Evolutionary conservation across 1,140 invertebrate genomes (phyloP).

Genomic region (Euwallacea similis): DNA sequence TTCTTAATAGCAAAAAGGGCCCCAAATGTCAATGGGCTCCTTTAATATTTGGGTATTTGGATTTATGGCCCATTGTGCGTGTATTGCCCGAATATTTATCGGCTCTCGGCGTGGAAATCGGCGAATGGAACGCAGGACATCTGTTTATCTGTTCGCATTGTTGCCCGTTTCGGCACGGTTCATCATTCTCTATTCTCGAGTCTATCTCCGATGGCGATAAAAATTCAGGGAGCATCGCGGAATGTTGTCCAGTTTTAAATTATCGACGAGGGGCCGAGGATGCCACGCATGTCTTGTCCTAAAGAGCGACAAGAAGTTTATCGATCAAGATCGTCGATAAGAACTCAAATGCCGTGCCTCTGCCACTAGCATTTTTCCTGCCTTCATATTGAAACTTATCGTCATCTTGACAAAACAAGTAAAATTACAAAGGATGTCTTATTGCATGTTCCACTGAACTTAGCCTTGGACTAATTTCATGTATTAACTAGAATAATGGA

Average conservation of each 20-base stretch:
- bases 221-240: conserved; percentile 29
- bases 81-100: conserved; percentile 23
- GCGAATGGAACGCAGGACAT: conserved; percentile 16
- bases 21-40: conserved; percentile 14
- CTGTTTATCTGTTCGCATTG: conserved; percentile 27
- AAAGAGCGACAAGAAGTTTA: conserved; percentile 21
- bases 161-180: conserved; percentile 16
- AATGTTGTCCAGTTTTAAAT: conserved; percentile 26
- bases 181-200: conserved; percentile 15
- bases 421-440: conserved; percentile 33
- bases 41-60: conserved; percentile 1
- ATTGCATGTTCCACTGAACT: conserved; percentile 20
- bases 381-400: too few relatives aligned
- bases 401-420: neutral
- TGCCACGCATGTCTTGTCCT: conserved; percentile 16
- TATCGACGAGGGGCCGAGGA: conserved; percentile 21
- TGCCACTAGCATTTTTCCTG: neutral
- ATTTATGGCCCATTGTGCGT: conserved; percentile 33
- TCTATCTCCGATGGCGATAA: neutral
- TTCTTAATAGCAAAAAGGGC: conserved; percentile 2
- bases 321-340: conserved; percentile 30
- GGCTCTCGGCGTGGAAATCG: conserved; percentile 27
- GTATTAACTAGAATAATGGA: conserved; percentile 34
- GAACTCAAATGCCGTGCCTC: neutral
- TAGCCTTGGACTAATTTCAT: conserved; percentile 33